Evolutionary conservation across 1,140 invertebrate genomes (phyloP).

Genomic region (Zaprionus ghesquierei): DNA sequence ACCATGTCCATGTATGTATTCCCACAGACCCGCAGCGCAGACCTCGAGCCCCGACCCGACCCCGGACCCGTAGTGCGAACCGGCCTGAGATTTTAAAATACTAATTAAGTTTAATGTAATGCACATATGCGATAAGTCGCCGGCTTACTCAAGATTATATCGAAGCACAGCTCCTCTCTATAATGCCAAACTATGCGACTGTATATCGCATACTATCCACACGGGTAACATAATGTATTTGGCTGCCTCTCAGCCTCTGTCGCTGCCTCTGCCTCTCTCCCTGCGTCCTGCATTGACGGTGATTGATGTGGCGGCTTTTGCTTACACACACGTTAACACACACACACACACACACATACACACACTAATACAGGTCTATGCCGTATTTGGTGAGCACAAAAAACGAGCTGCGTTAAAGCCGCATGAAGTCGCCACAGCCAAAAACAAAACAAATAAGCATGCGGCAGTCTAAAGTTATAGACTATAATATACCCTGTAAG

Average conservation of each 20-base stretch:
- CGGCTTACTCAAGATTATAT: slow-evolving; percentile 48
- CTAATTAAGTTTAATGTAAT: slow-evolving; percentile 80
- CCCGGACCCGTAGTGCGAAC: neutral
- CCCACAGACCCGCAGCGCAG: slow-evolving; percentile 51
- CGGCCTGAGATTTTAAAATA: slow-evolving; percentile 43
- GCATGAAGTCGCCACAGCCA: slow-evolving; percentile 10
- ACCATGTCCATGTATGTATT: slow-evolving; percentile 30
- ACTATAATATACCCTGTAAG: neutral
- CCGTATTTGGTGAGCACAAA: slow-evolving; percentile 62
- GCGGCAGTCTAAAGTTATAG: neutral
- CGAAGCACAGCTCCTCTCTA: slow-evolving; percentile 12
- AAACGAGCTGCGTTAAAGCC: slow-evolving; percentile 20
- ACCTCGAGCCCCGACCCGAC: slow-evolving; percentile 14
- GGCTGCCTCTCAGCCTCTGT: slow-evolving; percentile 62
- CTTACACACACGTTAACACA: slow-evolving; percentile 12
- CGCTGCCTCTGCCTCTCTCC: slow-evolving; percentile 1
- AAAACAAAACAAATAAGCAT: neutral
- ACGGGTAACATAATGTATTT: slow-evolving; percentile 60
- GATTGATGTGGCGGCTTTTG: slow-evolving; percentile 67
- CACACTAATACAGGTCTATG: slow-evolving; percentile 31
- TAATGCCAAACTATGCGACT: neutral
- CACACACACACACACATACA: neutral
- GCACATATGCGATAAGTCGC: slow-evolving; percentile 63
- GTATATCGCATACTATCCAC: slow-evolving; percentile 14
- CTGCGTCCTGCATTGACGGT: slow-evolving; percentile 24